phyloP scores from a whole-genome alignment of 2,113 vertebrate species.

The Apteryx mantelli region DNA sequence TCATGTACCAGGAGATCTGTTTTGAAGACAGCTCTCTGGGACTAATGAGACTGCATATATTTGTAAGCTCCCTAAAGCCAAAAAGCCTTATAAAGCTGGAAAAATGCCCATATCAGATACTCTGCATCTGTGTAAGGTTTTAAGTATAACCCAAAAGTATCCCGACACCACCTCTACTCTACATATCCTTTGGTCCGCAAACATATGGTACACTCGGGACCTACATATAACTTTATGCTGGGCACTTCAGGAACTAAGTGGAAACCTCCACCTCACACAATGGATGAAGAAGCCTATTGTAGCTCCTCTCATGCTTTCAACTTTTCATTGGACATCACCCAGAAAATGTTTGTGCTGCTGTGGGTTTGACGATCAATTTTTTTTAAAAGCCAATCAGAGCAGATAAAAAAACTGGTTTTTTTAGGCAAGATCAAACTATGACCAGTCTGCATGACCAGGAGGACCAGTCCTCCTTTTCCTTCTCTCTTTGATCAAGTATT shows the following conservation, averaged over 20 bases:
- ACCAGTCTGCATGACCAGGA: conserved; percentile 75
- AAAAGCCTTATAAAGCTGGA: conserved; percentile 37
- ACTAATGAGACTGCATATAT: not conserved
- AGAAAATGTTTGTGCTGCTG: conserved; percentile 77
- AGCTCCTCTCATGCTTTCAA: conserved; percentile 54
- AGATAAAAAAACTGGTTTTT: conserved; percentile 63
- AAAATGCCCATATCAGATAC: conserved; percentile 7
- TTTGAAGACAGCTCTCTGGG: conserved; percentile 23
- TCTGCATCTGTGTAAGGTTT: conserved; percentile 25
- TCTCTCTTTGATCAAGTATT: conserved; percentile 83
- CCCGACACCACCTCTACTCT: conserved; percentile 46
- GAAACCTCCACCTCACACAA: conserved; percentile 45
- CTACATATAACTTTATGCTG: not conserved
- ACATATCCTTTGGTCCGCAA: conserved; percentile 45
- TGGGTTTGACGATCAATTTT: conserved; percentile 84
- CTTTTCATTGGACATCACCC: conserved; percentile 31
- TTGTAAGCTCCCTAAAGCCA: conserved; percentile 24
- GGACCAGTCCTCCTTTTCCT: conserved; percentile 79
- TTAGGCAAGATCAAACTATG: conserved; percentile 73
- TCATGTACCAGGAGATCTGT: not conserved
- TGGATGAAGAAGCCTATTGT: conserved; percentile 68
- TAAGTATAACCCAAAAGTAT: conserved; percentile 12
- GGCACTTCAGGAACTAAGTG: conserved; percentile 8
- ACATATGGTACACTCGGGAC: conserved; percentile 13
- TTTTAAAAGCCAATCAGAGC: conserved; percentile 75